Conservation (phyloP, 2,113 vertebrate species). For the Phocoena phocoena region DNA sequence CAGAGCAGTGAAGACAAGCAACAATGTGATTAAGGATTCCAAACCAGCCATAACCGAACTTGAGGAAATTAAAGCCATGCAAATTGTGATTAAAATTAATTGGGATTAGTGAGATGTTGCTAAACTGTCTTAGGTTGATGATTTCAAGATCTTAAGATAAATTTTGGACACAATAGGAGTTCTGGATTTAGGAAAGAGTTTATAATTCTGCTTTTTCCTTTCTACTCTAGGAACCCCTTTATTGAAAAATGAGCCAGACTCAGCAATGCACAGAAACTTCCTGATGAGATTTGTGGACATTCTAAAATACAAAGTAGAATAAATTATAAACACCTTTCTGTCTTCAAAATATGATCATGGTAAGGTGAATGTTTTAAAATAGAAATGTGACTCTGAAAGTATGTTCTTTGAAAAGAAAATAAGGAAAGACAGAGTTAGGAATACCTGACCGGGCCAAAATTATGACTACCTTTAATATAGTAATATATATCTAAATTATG, state of each 20-base stretch:
- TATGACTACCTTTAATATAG: background rate
- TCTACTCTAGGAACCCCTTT: background rate
- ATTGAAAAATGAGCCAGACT: constrained; percentile 48
- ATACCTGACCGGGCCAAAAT: background rate
- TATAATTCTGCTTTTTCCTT: constrained; percentile 21
- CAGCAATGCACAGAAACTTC: background rate
- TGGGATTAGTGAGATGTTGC: background rate
- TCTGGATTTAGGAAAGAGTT: background rate
- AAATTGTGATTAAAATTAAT: background rate
- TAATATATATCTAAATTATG: background rate
- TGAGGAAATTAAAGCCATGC: background rate
- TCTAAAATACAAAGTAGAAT: constrained; percentile 49
- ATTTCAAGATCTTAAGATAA: background rate
- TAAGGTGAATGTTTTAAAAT: constrained; percentile 45
- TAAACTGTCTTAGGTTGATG: background rate
- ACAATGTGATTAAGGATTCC: background rate
- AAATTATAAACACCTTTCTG: constrained; percentile 19
- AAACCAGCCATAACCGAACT: background rate
- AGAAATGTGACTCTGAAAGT: constrained; percentile 40
- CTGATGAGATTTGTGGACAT: constrained; percentile 23
- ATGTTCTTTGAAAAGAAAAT: constrained; percentile 46
- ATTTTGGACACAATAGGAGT: background rate
- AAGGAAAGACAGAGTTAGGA: constrained; percentile 6
- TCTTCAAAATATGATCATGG: constrained; percentile 3
- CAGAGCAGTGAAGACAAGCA: background rate